Conservation (phyloP, 2,113 vertebrate species). For the Parus major region DNA sequence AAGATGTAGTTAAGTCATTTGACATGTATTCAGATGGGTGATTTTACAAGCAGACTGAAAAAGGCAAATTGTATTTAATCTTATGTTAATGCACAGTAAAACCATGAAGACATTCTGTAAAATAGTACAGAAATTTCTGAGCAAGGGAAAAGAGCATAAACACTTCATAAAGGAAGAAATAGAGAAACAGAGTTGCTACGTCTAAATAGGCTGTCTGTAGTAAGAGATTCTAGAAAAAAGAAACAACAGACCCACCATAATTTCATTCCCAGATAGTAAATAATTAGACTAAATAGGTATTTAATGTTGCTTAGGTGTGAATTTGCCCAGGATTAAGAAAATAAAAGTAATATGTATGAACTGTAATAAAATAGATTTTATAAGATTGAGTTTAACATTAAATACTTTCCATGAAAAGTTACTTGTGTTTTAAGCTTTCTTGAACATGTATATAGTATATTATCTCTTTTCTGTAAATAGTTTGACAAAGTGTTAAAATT, state of each 20-base stretch:
- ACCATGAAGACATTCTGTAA: background rate
- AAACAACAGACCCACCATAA: background rate
- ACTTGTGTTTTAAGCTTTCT: background rate
- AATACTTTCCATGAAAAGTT: background rate
- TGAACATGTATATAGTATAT: background rate
- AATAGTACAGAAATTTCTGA: background rate
- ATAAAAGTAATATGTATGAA: background rate
- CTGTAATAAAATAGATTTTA: background rate
- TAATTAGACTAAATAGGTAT: background rate
- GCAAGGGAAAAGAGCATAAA: background rate
- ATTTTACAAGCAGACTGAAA: background rate
- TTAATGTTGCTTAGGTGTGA: background rate
- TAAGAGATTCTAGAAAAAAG: background rate
- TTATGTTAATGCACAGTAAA: background rate
- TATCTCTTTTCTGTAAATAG: background rate
- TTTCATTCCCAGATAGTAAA: background rate
- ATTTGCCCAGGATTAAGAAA: background rate
- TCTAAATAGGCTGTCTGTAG: background rate
- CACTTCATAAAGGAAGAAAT: background rate
- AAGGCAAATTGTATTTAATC: background rate
- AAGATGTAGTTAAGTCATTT: constrained; percentile 8
- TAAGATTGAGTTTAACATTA: background rate
- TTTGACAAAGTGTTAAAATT: background rate
- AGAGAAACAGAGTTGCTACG: background rate
- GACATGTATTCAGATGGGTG: background rate